A percentile compares a stretch with the other conserved stretches of the same genome.
Evolutionary conservation across 2,113 vertebrate species (phyloP).

Genomic region (Myotis davidii): DNA sequence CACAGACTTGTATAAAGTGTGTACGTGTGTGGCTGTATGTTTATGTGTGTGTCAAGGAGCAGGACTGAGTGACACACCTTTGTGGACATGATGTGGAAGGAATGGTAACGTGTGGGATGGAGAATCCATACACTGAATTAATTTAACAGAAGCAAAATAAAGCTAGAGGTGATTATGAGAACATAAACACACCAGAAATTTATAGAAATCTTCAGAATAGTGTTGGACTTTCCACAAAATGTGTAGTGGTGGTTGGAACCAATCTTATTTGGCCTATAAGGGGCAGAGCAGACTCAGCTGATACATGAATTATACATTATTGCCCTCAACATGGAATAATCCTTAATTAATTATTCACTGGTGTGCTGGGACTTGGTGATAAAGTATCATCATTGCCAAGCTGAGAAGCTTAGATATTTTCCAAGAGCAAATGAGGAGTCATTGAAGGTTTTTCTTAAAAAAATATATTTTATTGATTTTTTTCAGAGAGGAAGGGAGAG

Average conservation of each 20-base stretch:
- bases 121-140: neutral
- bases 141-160: neutral
- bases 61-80: neutral
- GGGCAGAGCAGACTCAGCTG: neutral
- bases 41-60: neutral
- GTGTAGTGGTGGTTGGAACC: neutral
- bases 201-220: neutral
- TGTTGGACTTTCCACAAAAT: neutral
- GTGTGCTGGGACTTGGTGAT: neutral
- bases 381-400: neutral
- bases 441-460: too few species aligned
- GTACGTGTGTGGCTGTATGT: neutral
- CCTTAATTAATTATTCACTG: constrained; percentile 38
- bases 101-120: neutral
- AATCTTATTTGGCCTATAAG: constrained; percentile 17
- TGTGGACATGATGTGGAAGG: neutral
- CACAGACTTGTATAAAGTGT: neutral
- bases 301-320: neutral
- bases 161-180: neutral
- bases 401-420: constrained; percentile 16
- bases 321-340: constrained; percentile 23
- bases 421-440: neutral
- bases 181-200: neutral
- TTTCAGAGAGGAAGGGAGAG: too few species aligned
- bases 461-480: too few species aligned